Percentiles rank a stretch among this genome's conserved stretches.
phyloP scores from a whole-genome alignment of 1,140 invertebrate species.

The Panagrolaimus sp. region DNA sequence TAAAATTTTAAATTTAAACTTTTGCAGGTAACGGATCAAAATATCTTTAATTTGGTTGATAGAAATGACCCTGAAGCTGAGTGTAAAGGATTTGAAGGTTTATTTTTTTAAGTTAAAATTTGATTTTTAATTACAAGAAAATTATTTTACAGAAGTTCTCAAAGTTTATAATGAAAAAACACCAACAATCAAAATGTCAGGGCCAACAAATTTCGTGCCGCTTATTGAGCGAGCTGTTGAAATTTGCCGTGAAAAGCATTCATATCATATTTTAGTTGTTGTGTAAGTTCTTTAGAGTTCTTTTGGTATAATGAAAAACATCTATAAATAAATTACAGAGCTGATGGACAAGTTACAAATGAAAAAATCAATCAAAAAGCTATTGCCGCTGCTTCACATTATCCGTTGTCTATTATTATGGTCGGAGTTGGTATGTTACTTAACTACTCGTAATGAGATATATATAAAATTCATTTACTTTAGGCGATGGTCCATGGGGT shows the following conservation, averaged over 20 bases:
- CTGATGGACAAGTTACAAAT: conserved; percentile 30
- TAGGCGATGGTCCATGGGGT: conserved; percentile 64
- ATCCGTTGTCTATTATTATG: conserved; percentile 64
- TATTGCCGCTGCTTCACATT: conserved; percentile 62
- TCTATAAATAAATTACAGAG: neutral
- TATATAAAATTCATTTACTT: conserved; percentile 34
- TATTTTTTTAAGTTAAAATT: neutral
- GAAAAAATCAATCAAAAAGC: conserved; percentile 59
- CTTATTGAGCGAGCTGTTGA: conserved; percentile 61
- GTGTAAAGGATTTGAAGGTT: conserved; percentile 56
- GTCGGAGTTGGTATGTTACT: conserved; percentile 28
- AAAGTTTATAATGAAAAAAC: conserved; percentile 55
- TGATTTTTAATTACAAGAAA: neutral
- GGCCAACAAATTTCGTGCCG: conserved; percentile 62
- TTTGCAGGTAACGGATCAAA: conserved; percentile 49
- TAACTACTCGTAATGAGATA: neutral
- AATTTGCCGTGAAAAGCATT: conserved; percentile 59
- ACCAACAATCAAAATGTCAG: conserved; percentile 57
- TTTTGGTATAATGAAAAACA: too few relatives aligned
- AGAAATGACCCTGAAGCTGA: conserved; percentile 47
- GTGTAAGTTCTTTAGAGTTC: conserved; percentile 15
- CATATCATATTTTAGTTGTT: conserved; percentile 58
- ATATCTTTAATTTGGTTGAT: conserved; percentile 59
- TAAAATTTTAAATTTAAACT: too few relatives aligned
- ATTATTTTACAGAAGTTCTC: conserved; percentile 54